A percentile compares a stretch with the other conserved stretches of the same genome.
phyloP scores from a whole-genome alignment of 2,888 invertebrate genomes.

The Hyppa rectilinea region DNA sequence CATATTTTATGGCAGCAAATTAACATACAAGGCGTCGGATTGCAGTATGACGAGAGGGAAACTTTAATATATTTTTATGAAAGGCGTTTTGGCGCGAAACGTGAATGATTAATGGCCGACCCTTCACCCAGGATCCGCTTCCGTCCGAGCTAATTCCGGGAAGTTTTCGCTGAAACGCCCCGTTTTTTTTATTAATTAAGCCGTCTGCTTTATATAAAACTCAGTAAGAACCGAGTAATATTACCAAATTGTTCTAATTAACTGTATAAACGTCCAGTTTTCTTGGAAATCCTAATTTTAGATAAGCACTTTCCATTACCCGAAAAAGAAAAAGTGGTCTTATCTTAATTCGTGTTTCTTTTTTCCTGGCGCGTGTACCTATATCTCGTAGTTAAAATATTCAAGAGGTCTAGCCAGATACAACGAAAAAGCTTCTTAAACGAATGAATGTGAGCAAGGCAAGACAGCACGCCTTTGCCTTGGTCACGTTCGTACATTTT shows the following conservation, averaged over 20 bases:
- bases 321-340: conserved; percentile 35
- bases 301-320: conserved; percentile 53
- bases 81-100: conserved; percentile 84
- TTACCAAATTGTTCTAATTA: conserved; percentile 62
- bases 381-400: conserved; percentile 44
- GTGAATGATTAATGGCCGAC: conserved; percentile 86
- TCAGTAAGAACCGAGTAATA: conserved; percentile 56
- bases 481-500: too few relatives aligned
- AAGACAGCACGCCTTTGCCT: too few relatives aligned
- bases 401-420: conserved; percentile 18
- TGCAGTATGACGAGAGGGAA: conserved; percentile 81
- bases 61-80: conserved; percentile 88
- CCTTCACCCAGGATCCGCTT: conserved; percentile 81
- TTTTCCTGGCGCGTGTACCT: conserved; percentile 22
- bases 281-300: conserved; percentile 59
- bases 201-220: conserved; percentile 70
- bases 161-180: conserved; percentile 70
- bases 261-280: conserved; percentile 52
- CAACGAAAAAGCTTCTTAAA: conserved; percentile 31
- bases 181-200: conserved; percentile 80
- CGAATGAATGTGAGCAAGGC: conserved; percentile 27
- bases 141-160: conserved; percentile 78
- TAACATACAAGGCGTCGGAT: conserved; percentile 85
- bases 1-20: conserved; percentile 83
- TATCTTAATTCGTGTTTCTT: conserved; percentile 42